Percentiles rank a stretch among this genome's conserved stretches.
These are phyloP conservation scores for Nesometra sesokonis DNA, from an alignment of 35 echinoderm and acorn worm genomes.

Conservation along the genomic window DNA sequence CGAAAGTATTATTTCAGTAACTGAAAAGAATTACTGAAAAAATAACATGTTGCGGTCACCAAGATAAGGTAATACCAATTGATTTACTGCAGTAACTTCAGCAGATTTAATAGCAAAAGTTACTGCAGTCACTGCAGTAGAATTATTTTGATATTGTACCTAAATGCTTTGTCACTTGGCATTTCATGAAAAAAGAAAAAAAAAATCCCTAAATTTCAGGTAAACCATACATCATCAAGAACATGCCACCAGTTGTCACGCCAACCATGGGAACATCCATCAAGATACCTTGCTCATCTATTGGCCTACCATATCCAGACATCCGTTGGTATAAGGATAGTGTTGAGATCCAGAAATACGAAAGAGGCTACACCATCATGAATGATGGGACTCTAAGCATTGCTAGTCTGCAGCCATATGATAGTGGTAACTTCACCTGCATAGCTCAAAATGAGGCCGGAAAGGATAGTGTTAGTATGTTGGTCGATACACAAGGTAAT, in stretches of 20 bases:
- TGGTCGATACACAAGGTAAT: conserved; percentile 73
- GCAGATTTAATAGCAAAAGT: too few relatives aligned
- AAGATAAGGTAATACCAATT: too few relatives aligned
- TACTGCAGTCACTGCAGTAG: too few relatives aligned
- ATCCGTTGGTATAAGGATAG: conserved; percentile 74
- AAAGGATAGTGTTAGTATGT: conserved; percentile 36
- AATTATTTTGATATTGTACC: too few relatives aligned
- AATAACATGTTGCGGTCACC: too few relatives aligned
- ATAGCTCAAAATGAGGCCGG: conserved; percentile 54
- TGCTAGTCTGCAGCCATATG: conserved; percentile 54
- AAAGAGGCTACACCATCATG: conserved; percentile 67
- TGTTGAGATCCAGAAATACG: conserved; percentile 30
- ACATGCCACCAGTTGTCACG: conserved; percentile 22
- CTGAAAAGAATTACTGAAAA: too few relatives aligned
- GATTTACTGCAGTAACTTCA: too few relatives aligned
- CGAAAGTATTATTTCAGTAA: too few relatives aligned
- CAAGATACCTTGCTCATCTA: conserved; percentile 45
- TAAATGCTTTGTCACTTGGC: too few relatives aligned
- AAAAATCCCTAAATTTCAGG: conserved; percentile 9
- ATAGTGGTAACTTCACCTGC: conserved; percentile 69
- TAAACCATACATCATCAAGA: conserved; percentile 51
- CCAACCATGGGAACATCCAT: conserved; percentile 41
- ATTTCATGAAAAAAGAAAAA: too few relatives aligned
- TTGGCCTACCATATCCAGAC: conserved; percentile 50
- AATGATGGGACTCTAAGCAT: conserved; percentile 59